Evolutionary conservation across 2,888 invertebrate genomes (phyloP), one percentile per base, ranked within the genome.

Genomic region (Temnothorax ravouxi): DNA sequence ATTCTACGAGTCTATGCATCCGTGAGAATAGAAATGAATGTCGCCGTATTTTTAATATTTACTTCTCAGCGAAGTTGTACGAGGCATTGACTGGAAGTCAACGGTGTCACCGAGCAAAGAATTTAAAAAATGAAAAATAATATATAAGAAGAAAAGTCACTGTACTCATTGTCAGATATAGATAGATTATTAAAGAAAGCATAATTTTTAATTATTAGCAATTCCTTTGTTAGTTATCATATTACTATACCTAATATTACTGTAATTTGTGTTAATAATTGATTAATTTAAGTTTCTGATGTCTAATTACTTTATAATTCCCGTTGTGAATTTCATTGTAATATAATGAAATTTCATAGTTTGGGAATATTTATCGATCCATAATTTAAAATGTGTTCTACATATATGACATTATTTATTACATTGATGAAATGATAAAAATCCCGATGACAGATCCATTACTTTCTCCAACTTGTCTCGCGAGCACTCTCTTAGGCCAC

Each of bases 401-500:
- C 47, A 29, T 21, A 62, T 1, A 38, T 69, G 69, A 80, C 54
- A 47, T 62, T 69, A 25, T 77, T 67, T 44, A 41, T 64, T 41
- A 8, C 34, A 41, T 54, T 13, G 47, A 77, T 77, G 62, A 62
- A 66, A 62, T 84, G 82, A 89, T 86, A 88, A 88, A 89, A 89
- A 85, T 86, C 85, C 88, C 85, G 69, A 76, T 84, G 83, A 84
- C 80, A 85, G 83, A 79, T 86, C 82, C 87, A 86, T 87, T 87
- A 87, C 86, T 88, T 86, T 59, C 50, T 62, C 66, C 85, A 89
- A 90, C 86, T 86, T 89, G 86, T 87, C 90, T 90, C 89, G 71
- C 85, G 84, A 89, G 87, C 87, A 86, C 89, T 88, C 89, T 88
- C 90, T 91, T 92, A 89, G 88, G 87, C 88, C 88, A 84, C 87